These are phyloP conservation scores for Metacarcinus magister DNA, from an alignment of 2,888 invertebrate species.

Conservation along the genomic window DNA sequence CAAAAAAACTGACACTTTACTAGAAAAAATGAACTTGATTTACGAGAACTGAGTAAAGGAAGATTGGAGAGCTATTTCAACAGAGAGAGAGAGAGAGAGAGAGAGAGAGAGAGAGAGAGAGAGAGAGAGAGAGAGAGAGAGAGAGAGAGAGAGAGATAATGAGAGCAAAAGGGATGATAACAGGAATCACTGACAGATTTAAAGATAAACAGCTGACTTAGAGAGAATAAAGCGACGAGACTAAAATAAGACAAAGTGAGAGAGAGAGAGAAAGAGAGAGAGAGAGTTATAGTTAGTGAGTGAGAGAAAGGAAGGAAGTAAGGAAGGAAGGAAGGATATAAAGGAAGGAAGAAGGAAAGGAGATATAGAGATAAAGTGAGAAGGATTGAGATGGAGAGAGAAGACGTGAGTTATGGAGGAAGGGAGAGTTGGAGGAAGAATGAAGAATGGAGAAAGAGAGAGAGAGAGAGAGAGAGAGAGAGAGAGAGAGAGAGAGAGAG, in stretches of 20 bases:
- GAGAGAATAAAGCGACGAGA: too few species aligned
- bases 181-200: too few species aligned
- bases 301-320: background rate
- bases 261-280: too few species aligned
- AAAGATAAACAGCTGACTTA: too few species aligned
- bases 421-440: background rate
- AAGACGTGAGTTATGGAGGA: background rate
- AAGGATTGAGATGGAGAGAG: conserved; percentile 43
- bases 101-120: conserved; percentile 35
- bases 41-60: background rate
- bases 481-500: background rate
- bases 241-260: background rate
- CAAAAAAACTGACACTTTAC: too few species aligned
- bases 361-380: conserved; percentile 4
- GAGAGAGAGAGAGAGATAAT: conserved; percentile 51
- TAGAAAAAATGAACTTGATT: too few species aligned
- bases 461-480: background rate
- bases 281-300: background rate
- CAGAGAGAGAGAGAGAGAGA: conserved; percentile 18
- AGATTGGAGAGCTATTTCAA: background rate
- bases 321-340: background rate
- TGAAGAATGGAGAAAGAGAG: background rate
- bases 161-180: conserved; percentile 1
- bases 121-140: background rate
- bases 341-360: background rate